Conservation (phyloP, 2,888 invertebrate genomes). For the Eupsilia transversa region DNA sequence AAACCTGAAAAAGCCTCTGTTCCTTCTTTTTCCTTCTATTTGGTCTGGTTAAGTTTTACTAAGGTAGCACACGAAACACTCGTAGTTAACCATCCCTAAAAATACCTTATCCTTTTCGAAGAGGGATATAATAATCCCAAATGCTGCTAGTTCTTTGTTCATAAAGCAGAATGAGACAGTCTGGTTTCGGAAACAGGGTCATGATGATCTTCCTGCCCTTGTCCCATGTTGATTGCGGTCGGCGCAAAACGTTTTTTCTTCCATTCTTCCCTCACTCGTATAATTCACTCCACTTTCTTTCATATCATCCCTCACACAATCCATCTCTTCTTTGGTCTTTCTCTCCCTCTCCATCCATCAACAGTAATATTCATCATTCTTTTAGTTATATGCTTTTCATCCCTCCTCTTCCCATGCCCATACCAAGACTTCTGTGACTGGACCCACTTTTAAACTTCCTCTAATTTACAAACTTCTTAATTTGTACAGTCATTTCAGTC, state of each 20-base stretch:
- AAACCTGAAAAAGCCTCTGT: not conserved
- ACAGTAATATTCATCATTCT: not conserved
- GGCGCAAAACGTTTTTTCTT: not conserved
- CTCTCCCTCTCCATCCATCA: not conserved
- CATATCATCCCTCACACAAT: not conserved
- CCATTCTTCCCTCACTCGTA: not conserved
- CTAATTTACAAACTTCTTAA: not conserved
- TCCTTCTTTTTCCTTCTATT: not conserved
- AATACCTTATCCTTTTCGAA: not conserved
- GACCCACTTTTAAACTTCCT: not conserved
- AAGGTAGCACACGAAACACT: not conserved
- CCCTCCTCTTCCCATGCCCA: not conserved
- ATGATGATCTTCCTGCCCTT: not conserved
- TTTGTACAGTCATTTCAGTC: not conserved
- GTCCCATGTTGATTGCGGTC: not conserved
- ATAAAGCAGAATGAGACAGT: no score
- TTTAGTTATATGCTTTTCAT: not conserved
- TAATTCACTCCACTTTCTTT: not conserved
- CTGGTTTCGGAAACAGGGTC: no score
- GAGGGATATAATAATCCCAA: not conserved
- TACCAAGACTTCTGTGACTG: not conserved
- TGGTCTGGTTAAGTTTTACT: not conserved
- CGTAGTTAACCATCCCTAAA: not conserved
- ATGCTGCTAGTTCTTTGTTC: not conserved
- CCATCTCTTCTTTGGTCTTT: not conserved